These are phyloP conservation scores for Anas platyrhynchos DNA, from an alignment of 2,113 vertebrate species.

Conservation along the genomic window DNA sequence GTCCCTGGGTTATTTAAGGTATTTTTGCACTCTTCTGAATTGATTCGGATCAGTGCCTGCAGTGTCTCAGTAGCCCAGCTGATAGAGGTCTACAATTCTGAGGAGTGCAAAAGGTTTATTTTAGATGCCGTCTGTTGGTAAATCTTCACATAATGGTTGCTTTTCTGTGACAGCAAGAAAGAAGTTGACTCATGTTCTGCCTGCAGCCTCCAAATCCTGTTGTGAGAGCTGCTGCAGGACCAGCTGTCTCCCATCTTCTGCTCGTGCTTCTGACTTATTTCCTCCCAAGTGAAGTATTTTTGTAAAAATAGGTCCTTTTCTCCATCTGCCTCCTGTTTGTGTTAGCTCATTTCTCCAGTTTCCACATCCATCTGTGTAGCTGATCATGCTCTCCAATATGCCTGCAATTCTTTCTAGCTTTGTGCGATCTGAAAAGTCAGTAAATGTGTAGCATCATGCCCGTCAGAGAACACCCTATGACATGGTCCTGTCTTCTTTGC, in stretches of 20 bases:
- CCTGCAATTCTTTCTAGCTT: neutral
- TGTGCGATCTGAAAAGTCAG: neutral
- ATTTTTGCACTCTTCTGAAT: neutral
- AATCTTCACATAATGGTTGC: conserved; percentile 4
- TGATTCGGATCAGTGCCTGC: neutral
- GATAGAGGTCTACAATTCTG: neutral
- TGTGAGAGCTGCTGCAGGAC: conserved; percentile 4
- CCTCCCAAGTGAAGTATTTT: conserved; percentile 30
- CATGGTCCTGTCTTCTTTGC: neutral
- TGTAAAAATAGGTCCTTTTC: conserved; percentile 21
- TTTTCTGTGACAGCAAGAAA: conserved; percentile 20
- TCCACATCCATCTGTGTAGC: neutral
- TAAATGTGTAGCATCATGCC: neutral
- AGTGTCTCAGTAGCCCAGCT: neutral
- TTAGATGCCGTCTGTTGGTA: neutral
- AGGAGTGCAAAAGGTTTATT: neutral
- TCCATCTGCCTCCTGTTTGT: neutral
- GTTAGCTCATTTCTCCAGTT: conserved; percentile 9
- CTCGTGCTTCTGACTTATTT: conserved; percentile 2
- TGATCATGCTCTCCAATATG: neutral
- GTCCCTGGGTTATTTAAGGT: neutral
- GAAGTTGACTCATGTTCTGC: conserved; percentile 26
- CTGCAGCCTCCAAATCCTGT: neutral
- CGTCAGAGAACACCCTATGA: neutral
- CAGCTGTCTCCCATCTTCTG: conserved; percentile 6